Base-by-base conservation (phyloP, 92 coral and sea anemone species). In the Galaxea fascicularis region DNA sequence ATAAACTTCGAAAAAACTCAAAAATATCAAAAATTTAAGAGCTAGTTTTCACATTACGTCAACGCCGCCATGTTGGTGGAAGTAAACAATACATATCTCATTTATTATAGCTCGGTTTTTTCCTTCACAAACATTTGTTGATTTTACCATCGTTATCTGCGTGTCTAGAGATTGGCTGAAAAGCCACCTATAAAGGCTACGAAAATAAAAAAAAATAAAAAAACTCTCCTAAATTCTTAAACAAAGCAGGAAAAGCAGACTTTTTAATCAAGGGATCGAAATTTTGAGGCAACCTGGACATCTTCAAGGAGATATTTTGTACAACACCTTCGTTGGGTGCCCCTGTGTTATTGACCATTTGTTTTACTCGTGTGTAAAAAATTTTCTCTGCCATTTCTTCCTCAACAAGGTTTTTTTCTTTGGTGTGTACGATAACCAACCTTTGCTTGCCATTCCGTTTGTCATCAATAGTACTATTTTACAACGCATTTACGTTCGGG, bases 401-500 rank as follows among this genome's bases (percentile, higher is more conserved):
- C 71, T 66, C 71, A 27, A 63, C 8, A 63, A 63, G 29, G 68
- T 63, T 63, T 63, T 63, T 26, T 25, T 6, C 29, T 47, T 2
- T 27, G 45, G 71, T 66, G 45, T 29, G 47, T 4, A 63, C 30
- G 71, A 66, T 66, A 66, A 66, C 71, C 45, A 27, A 66, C 71
- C 15, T 66, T 66, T 27, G 45, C 71, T 0, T 65, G 8, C 44
- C 41, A 27, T 27, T 65, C 71, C 45, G 45, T 65, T 65, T 27
- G 25, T 65, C 45, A 65, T 65, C 71, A 65, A 3, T 65, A 28
- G 28, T 65, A 65, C 71, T 65, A 12, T 7, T 65, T 45, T 27
- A 66, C 71, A 66, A 66, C 71, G 45, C 71, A 66, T 66, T 27
- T 66, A 66, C 71, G 71, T 66, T 66, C 71, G 71, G 71, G 71